Conservation (phyloP, 2,113 vertebrate species). For the Arenaria interpres region DNA sequence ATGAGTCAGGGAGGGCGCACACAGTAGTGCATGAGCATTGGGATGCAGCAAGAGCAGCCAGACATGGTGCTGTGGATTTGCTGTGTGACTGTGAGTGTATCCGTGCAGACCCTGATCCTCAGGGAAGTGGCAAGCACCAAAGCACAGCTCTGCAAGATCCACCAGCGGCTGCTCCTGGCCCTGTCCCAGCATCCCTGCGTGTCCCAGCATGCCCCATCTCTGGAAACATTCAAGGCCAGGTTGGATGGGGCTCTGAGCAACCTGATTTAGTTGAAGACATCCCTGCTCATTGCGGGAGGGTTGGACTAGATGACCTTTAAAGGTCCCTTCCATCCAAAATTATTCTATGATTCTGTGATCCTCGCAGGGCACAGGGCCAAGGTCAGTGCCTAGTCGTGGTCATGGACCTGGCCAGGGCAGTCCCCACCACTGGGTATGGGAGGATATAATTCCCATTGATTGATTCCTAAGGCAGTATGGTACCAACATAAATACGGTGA, state of each 20-base stretch:
- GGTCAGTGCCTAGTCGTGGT: rapidly evolving
- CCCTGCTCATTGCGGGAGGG: neutral
- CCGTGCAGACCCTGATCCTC: neutral
- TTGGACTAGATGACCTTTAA: neutral
- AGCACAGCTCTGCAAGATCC: neutral
- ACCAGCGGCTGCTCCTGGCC: neutral
- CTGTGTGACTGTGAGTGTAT: rapidly evolving
- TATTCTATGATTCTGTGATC: neutral
- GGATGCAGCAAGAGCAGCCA: neutral
- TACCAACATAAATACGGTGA: neutral
- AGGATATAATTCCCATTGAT: neutral
- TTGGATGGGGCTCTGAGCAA: neutral
- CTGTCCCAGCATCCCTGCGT: neutral
- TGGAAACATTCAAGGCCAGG: neutral
- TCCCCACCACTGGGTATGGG: neutral
- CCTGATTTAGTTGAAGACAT: neutral
- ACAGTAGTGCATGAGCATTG: rapidly evolving
- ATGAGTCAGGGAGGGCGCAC: neutral
- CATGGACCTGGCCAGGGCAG: neutral
- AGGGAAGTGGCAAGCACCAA: neutral
- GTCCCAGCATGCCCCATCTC: neutral
- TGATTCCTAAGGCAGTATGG: neutral
- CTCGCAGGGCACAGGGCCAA: rapidly evolving
- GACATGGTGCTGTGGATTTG: neutral
- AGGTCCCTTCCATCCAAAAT: neutral